Evolutionary conservation across 1,140 invertebrate genomes (phyloP).

Genomic region (Aphis craccivora): DNA sequence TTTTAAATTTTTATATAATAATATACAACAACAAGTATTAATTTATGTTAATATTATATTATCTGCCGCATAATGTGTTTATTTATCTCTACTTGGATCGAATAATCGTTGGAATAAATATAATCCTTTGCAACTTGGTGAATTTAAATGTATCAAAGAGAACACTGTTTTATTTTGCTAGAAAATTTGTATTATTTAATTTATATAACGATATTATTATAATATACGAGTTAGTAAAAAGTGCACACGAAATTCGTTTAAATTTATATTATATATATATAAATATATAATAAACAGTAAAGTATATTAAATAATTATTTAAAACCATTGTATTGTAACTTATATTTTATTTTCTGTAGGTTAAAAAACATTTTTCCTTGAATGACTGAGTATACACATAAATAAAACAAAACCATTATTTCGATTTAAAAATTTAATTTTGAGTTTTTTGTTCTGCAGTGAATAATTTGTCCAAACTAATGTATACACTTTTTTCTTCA

Average conservation of each 20-base stretch:
- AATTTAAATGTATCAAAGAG: not conserved
- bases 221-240: not conserved
- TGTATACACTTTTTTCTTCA: constrained; percentile 15
- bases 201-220: not conserved
- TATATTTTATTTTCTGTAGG: not conserved
- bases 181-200: not conserved
- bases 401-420: constrained; percentile 16
- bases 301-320: constrained; percentile 18
- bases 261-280: not conserved
- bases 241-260: not conserved
- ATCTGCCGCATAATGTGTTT: not conserved
- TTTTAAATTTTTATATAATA: not conserved
- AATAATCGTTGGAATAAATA: not conserved
- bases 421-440: constrained; percentile 30
- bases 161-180: not conserved
- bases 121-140: not conserved
- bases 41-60: constrained; percentile 13
- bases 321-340: not conserved
- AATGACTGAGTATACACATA: constrained; percentile 8
- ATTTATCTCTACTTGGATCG: not conserved
- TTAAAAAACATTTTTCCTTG: not conserved
- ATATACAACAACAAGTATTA: not conserved
- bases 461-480: constrained; percentile 7
- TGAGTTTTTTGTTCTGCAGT: not conserved
- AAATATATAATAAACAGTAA: not conserved